Evolutionary conservation across 2,113 vertebrate species (phyloP).

Genomic region (Nyctereutes procyonoides): DNA sequence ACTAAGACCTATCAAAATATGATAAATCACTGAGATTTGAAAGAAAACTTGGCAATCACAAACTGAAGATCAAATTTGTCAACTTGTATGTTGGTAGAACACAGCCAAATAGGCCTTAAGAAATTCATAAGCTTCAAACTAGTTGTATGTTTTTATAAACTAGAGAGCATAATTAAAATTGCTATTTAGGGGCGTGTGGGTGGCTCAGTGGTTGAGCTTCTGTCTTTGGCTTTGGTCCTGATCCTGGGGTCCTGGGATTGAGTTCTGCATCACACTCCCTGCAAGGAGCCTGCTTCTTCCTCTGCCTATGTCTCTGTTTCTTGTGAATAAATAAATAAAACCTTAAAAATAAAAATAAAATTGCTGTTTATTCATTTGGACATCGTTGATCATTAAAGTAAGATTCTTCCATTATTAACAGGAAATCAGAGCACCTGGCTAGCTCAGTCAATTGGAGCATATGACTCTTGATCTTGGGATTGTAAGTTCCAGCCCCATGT

Average conservation of each 20-base stretch:
- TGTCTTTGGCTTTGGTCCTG: too few relatives aligned
- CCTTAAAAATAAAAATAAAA: not conserved
- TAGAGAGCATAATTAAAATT: not conserved
- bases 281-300: too few relatives aligned
- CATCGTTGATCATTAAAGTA: not conserved
- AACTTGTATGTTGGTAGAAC: not conserved
- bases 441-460: not conserved
- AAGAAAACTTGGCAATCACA: conserved; percentile 38
- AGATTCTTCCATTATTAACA: not conserved
- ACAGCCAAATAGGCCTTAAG: not conserved
- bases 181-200: not conserved
- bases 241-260: too few relatives aligned
- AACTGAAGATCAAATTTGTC: not conserved
- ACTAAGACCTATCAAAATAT: not conserved
- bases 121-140: not conserved
- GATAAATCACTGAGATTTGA: not conserved
- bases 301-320: too few relatives aligned
- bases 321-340: too few relatives aligned
- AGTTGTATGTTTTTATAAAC: not conserved
- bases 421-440: not conserved
- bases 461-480: not conserved
- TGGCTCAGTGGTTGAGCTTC: too few relatives aligned
- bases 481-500: not conserved
- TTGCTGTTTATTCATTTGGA: conserved; percentile 6
- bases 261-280: too few relatives aligned